Evolutionary conservation across 2,888 invertebrate genomes (phyloP).

Genomic region (Carabus problematicus): DNA sequence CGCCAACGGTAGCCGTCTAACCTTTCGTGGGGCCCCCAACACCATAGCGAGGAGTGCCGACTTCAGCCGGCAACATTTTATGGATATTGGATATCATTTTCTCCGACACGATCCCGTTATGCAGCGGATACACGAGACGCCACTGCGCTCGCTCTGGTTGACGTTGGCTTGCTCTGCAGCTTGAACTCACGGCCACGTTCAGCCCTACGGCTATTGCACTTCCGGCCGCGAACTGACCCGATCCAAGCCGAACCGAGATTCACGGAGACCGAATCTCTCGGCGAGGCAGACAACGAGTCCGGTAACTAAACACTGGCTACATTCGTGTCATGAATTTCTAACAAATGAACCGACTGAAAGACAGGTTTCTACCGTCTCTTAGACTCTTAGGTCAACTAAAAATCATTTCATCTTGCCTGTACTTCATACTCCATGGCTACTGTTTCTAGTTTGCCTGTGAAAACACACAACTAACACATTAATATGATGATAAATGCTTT

Average conservation of each 20-base stretch:
- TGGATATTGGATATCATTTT: conserved; percentile 36
- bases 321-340: conserved; percentile 31
- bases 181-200: no score
- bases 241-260: conserved; percentile 11
- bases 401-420: background rate
- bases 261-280: conserved; percentile 11
- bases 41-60: no score
- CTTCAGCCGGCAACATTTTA: conserved; percentile 12
- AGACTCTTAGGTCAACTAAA: no score
- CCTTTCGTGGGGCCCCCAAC: background rate
- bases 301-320: conserved; percentile 31
- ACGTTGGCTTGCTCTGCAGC: no score
- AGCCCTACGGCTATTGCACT: conserved; percentile 5
- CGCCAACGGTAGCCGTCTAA: conserved; percentile 9
- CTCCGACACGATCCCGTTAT: conserved; percentile 8
- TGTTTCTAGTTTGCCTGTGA: no score
- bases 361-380: conserved; percentile 9
- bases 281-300: conserved; percentile 27
- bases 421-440: conserved; percentile 1
- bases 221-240: conserved; percentile 19
- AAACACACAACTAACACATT: no score
- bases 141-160: background rate
- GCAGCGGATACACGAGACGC: conserved; percentile 18
- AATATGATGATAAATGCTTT: no score
- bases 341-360: conserved; percentile 3